Conservation (phyloP, 1,140 invertebrate genomes). For the Cydia fagiglandana region DNA sequence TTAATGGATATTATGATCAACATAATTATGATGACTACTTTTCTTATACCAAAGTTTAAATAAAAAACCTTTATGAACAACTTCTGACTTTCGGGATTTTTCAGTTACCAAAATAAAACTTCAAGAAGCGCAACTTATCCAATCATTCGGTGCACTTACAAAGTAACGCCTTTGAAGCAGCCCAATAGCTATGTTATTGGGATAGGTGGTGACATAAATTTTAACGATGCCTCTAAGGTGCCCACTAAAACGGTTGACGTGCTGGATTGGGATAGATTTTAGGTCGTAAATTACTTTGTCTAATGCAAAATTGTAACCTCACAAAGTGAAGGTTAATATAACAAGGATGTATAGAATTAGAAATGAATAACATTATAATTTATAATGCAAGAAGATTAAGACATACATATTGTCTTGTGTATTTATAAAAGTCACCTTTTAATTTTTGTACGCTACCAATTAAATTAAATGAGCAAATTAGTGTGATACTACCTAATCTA, state of each 20-base stretch:
- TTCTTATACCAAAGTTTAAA: too few relatives aligned
- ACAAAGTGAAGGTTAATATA: neutral
- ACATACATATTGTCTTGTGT: too few relatives aligned
- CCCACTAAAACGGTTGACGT: neutral
- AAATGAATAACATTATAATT: neutral
- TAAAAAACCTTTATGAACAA: too few relatives aligned
- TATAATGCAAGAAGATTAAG: neutral
- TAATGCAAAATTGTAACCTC: neutral
- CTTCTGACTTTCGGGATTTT: too few relatives aligned
- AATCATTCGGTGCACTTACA: conserved; percentile 13
- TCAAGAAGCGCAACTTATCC: neutral
- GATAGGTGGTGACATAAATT: conserved; percentile 15
- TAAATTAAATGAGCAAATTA: too few relatives aligned
- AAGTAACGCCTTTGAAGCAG: neutral
- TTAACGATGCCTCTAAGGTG: conserved; percentile 4
- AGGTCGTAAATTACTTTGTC: conserved; percentile 15
- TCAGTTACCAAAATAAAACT: too few relatives aligned
- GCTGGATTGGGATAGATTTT: neutral
- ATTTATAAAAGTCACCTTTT: too few relatives aligned
- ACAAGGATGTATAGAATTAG: neutral
- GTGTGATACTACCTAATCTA: too few relatives aligned
- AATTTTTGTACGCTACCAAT: too few relatives aligned
- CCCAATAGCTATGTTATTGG: conserved; percentile 9
- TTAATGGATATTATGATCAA: too few relatives aligned
- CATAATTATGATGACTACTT: too few relatives aligned